Evolutionary conservation across 2,797 vertebrate genomes (phyloP), one percentile per base, ranked within the genome.

Genomic region (Babyrousa celebensis): DNA sequence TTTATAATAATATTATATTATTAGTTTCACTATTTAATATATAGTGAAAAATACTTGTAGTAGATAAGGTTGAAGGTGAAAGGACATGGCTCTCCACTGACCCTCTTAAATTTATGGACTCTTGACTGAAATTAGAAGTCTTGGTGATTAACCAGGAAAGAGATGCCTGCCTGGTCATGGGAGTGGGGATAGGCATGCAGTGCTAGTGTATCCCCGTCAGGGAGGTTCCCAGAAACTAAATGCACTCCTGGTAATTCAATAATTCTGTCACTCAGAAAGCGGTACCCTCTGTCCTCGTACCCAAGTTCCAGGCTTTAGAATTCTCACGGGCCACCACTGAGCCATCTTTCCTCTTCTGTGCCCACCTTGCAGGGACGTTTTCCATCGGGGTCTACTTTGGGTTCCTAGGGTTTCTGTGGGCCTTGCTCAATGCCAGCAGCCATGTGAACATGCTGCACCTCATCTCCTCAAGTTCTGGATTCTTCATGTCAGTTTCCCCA

Each of bases 121-220:
- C 71, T 90, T 86, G 25, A 77, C 85, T 68, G 18, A 82, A 85
- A 82, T 77, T 52, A 62, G 63, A 25, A 52, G 12, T 36, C 43
- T 80, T 48, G 10, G 14, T 40, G 48, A 68, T 48, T n/a, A 60
- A 62, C 12, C 27, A 78, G 14, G 23, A 67, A 71, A 23, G 43
- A 56, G 29, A 63, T 0, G 11, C n/a, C 20, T 67, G n/a, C 25
- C 36, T 68, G 40, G n/a, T 8, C 15, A 36, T 40, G 78, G 15
- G 70, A 43, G 5, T 56, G 17, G 9, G 4, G 48, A 60, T 71
- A 23, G 25, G 27, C 56, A 65, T 27, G 29, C 2, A 0, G 15
- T 68, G 40, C 40, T 21, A 1, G 16, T 32, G 11, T 7, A 67
- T 68, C 7, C 27, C 43, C 32, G 8, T 23, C 58, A 25, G 9